Conservation (phyloP, 2,797 vertebrate genomes). For the Pelodytes ibericus region DNA sequence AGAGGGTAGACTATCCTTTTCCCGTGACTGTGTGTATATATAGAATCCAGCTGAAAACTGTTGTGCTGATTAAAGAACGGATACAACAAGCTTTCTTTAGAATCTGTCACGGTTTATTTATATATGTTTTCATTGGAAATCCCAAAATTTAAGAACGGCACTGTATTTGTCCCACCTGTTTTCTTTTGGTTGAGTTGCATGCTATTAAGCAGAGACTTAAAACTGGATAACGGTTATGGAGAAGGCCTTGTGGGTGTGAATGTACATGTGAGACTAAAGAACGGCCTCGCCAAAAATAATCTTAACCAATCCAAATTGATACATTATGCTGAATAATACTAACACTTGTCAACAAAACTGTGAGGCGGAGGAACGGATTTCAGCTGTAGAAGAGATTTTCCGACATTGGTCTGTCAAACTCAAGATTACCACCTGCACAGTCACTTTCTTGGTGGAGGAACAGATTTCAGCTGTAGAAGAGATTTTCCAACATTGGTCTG, state of each 20-base stretch:
- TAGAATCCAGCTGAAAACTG: too few species aligned
- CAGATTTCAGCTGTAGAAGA: neutral
- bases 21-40: too few species aligned
- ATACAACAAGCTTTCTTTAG: too few species aligned
- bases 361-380: neutral
- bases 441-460: neutral
- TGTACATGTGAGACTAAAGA: neutral
- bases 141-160: too few species aligned
- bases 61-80: too few species aligned
- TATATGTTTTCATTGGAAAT: too few species aligned
- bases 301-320: neutral
- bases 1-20: too few species aligned
- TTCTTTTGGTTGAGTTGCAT: too few species aligned
- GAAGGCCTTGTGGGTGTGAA: neutral
- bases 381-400: neutral
- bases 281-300: too few species aligned
- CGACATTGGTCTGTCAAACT: neutral
- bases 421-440: neutral
- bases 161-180: too few species aligned
- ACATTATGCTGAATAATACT: neutral
- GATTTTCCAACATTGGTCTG: neutral
- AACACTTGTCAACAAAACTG: neutral
- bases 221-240: neutral
- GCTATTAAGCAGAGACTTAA: too few species aligned
- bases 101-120: too few species aligned